phyloP scores from a whole-genome alignment of 2,888 invertebrate genomes.

The Nemurella pictetii region DNA sequence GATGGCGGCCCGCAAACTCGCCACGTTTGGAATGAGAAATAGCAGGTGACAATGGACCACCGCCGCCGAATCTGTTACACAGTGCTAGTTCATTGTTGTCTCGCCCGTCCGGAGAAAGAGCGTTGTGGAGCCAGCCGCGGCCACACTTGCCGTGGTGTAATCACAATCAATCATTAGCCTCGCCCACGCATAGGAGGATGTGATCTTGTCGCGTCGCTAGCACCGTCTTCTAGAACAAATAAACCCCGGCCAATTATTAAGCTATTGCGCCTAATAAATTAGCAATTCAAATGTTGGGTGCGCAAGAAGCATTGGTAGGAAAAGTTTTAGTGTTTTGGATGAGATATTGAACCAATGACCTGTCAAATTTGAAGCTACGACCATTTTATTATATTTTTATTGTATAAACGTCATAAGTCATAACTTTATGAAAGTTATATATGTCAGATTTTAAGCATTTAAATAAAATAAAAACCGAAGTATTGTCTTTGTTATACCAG shows the following conservation, averaged over 20 bases:
- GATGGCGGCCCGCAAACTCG: neutral
- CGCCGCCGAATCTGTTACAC: no score
- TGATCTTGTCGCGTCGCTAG: neutral
- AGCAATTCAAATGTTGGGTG: neutral
- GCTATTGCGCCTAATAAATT: neutral
- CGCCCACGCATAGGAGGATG: neutral
- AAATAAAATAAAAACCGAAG: neutral
- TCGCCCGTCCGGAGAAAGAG: no score
- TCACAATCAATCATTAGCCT: neutral
- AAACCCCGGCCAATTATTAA: neutral
- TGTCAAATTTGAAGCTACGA: neutral
- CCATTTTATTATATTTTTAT: neutral
- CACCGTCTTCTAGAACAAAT: neutral
- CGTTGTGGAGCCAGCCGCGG: no score
- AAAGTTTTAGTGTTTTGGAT: neutral
- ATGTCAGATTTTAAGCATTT: no score
- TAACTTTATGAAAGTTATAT: neutral
- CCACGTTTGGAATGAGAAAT: conserved; percentile 1
- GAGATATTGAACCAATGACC: conserved; percentile 3
- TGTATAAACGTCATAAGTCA: neutral
- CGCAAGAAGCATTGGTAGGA: neutral
- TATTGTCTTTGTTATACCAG: neutral
- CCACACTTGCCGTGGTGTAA: neutral
- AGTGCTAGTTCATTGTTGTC: neutral
- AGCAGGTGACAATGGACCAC: conserved; percentile 1